These are phyloP conservation scores for Ganaspis brasiliensis DNA, from an alignment of 2,888 invertebrate species.

Conservation along the genomic window DNA sequence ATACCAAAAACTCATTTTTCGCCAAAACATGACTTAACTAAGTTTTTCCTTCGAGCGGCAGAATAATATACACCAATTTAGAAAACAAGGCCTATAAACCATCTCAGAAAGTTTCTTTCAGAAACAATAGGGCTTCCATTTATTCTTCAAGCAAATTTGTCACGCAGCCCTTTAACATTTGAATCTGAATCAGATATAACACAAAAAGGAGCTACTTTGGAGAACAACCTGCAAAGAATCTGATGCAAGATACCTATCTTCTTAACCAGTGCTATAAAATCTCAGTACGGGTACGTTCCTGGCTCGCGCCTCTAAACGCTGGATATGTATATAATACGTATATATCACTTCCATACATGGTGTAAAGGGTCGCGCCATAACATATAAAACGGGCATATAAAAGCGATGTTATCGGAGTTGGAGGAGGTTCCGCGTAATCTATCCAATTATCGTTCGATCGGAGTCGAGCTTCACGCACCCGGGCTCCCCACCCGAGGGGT, in stretches of 20 bases:
- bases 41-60: too few species aligned
- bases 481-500: slow-evolving; percentile 43
- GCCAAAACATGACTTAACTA: too few species aligned
- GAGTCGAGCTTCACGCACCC: slow-evolving; percentile 64
- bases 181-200: slow-evolving; percentile 21
- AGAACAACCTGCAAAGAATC: slow-evolving; percentile 30
- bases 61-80: too few species aligned
- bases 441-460: slow-evolving; percentile 79
- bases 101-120: too few species aligned
- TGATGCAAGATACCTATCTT: slow-evolving; percentile 13
- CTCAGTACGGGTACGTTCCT: slow-evolving; percentile 1
- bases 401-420: slow-evolving; percentile 75
- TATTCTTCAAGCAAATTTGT: slow-evolving; percentile 11
- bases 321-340: slow-evolving; percentile 31
- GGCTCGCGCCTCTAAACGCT: slow-evolving; percentile 25
- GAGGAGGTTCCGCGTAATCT: slow-evolving; percentile 79
- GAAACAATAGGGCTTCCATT: neutral
- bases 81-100: too few species aligned
- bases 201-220: slow-evolving; percentile 14
- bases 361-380: slow-evolving; percentile 44
- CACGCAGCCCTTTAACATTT: slow-evolving; percentile 11
- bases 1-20: too few species aligned
- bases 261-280: slow-evolving; percentile 18
- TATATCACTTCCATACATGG: slow-evolving; percentile 25
- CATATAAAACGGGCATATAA: slow-evolving; percentile 74